phyloP scores from a whole-genome alignment of 2,113 vertebrate species.

The Macrotis lagotis region DNA sequence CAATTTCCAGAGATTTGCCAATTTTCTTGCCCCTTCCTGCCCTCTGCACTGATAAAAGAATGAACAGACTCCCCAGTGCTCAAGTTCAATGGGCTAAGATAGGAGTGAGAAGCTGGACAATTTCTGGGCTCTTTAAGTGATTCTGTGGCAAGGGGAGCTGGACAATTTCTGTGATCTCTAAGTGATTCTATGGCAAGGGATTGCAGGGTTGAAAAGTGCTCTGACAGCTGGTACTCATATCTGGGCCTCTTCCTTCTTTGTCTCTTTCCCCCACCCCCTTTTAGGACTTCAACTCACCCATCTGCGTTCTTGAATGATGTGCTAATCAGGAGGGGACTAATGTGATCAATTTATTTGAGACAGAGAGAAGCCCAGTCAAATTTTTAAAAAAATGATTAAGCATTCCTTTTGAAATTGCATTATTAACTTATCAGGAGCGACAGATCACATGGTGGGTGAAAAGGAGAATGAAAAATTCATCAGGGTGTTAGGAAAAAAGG shows the following conservation, averaged over 20 bases:
- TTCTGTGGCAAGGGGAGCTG: slow-evolving; percentile 32
- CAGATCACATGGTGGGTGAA: slow-evolving; percentile 59
- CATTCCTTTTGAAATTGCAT: slow-evolving; percentile 65
- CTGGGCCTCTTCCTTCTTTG: slow-evolving; percentile 10
- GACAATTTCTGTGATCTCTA: slow-evolving; percentile 39
- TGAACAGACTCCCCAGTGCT: slow-evolving; percentile 29
- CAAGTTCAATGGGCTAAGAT: slow-evolving; percentile 52
- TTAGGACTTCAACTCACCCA: background rate
- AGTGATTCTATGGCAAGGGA: slow-evolving; percentile 45
- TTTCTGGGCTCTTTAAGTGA: slow-evolving; percentile 46
- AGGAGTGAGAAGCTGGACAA: slow-evolving; percentile 36
- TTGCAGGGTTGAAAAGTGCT: slow-evolving; percentile 16
- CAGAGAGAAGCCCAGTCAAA: slow-evolving; percentile 11
- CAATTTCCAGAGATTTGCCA: slow-evolving; percentile 55
- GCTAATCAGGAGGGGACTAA: slow-evolving; percentile 33
- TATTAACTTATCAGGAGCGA: slow-evolving; percentile 75
- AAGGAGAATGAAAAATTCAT: slow-evolving; percentile 67
- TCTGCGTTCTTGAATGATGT: slow-evolving; percentile 7
- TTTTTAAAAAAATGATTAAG: slow-evolving; percentile 29
- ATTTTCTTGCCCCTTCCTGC: slow-evolving; percentile 28
- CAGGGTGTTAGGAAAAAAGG: slow-evolving; percentile 61
- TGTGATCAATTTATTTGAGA: slow-evolving; percentile 21
- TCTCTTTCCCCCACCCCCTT: background rate
- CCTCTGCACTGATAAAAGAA: slow-evolving; percentile 38
- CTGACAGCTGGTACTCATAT: slow-evolving; percentile 10